A percentile compares a stretch with the other conserved stretches of the same genome.
These are phyloP conservation scores for Puma concolor DNA, from an alignment of 2,113 vertebrate genomes.

Conservation along the genomic window DNA sequence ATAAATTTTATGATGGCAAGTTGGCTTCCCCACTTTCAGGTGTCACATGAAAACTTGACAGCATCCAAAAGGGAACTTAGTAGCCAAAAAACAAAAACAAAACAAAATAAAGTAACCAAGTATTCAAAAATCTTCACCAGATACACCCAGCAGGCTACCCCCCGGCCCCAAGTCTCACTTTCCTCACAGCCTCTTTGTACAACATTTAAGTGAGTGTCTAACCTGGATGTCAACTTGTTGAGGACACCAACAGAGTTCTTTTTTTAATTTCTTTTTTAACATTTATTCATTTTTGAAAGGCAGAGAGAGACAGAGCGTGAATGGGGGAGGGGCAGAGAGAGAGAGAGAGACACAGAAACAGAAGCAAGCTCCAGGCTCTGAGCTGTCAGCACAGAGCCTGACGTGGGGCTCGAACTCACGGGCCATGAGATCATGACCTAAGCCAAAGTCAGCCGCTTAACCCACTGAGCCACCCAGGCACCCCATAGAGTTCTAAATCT, in stretches of 20 bases:
- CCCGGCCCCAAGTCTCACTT: background rate
- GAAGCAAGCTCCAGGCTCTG: too few relatives aligned
- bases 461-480: too few relatives aligned
- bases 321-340: too few relatives aligned
- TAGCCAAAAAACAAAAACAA: background rate
- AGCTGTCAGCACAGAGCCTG: too few relatives aligned
- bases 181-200: background rate
- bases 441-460: too few relatives aligned
- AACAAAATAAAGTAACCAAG: background rate
- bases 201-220: background rate
- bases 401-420: rapidly evolving
- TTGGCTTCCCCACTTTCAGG: background rate
- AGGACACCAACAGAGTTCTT: background rate
- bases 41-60: background rate
- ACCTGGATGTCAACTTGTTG: background rate
- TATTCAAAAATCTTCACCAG: background rate
- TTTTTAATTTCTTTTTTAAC: too few relatives aligned
- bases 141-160: background rate
- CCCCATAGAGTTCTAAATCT: background rate
- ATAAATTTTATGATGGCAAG: background rate
- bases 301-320: too few relatives aligned
- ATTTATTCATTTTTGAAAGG: too few relatives aligned
- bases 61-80: background rate
- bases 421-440: too few relatives aligned
- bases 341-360: too few relatives aligned